Evolutionary conservation across 2,113 vertebrate genomes (phyloP).

Genomic region (Hiodon alosoides): DNA sequence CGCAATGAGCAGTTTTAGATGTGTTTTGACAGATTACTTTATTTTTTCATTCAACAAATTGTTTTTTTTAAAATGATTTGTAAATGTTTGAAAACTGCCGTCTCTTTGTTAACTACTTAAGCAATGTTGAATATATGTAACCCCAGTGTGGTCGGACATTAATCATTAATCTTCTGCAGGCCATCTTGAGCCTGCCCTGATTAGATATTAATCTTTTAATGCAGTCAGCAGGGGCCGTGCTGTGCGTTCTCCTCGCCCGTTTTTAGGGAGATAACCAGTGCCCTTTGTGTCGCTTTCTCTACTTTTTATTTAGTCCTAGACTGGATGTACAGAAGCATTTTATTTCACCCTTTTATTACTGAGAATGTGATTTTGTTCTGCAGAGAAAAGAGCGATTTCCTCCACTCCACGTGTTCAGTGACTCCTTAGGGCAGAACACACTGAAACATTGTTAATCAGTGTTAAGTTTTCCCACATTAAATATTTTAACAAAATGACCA

Average conservation of each 20-base stretch:
- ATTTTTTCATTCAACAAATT: background rate
- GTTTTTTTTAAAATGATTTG: background rate
- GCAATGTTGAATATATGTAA: background rate
- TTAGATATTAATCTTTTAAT: background rate
- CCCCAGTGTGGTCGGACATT: background rate
- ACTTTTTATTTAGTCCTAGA: slow-evolving; percentile 18
- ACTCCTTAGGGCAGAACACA: too few species aligned
- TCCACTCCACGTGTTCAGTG: too few species aligned
- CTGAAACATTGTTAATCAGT: too few species aligned
- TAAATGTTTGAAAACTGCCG: background rate
- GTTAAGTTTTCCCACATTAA: too few species aligned
- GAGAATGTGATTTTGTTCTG: slow-evolving; percentile 23
- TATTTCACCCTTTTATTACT: slow-evolving; percentile 36
- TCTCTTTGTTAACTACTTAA: background rate
- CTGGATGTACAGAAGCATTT: slow-evolving; percentile 37
- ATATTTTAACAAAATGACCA: too few species aligned
- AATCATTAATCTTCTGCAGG: background rate
- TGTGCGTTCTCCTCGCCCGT: background rate
- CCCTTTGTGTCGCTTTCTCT: background rate
- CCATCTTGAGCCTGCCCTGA: background rate
- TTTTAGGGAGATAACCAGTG: background rate
- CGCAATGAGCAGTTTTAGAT: background rate
- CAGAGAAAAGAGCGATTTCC: too few species aligned
- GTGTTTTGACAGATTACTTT: background rate
- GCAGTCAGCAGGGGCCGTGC: background rate